Evolutionary conservation across 2,888 invertebrate species (phyloP), one percentile per base, ranked within the genome.

Genomic region (Apodemia duryi): DNA sequence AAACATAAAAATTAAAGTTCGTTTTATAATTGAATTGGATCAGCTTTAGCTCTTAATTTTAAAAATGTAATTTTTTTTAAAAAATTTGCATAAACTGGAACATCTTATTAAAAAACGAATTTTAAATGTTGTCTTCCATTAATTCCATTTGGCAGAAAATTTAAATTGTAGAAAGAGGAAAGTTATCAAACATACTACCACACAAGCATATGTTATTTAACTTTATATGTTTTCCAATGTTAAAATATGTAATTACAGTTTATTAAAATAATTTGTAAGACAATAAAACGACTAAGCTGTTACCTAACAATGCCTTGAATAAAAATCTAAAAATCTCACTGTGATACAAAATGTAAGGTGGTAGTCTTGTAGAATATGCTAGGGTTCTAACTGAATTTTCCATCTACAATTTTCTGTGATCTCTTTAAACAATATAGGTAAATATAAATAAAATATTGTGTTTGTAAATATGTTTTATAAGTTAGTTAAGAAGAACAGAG

Each of bases 361-460:
- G 91, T 90, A 90, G 86, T 88, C 78, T 79, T 81, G 75, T 82
- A 85, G 83, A 82, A 78, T 84, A 85, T 82, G 85, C 84, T 88
- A 89, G 88, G 83, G 81, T 82, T 83, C 85, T 85, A 85, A 90
- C 87, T 87, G 86, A 83, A 89, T 89, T 92, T 38, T 91, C 91
- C 91, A 91, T 92, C 92, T 92, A 92, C 92, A 91, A 91, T 92
- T 92, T 91, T 92, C 92, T 92, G 92, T 92, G 92, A 92, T 92
- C 92, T 92, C 92, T 92, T 86, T 86, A 87, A 91, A 88, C 88
- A 85, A 86, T 87, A 81, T 90, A 90, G 86, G 80, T 87, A 86
- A 85, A 85, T 86, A 85, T 86, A 77, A 85, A 79, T 75, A 83
- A 85, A 77, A 80, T 84, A 82, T 82, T 78, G 77, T 80, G 79